Evolutionary conservation across 2,797 vertebrate genomes (phyloP).

Genomic region (Sphenopsis melanotis): DNA sequence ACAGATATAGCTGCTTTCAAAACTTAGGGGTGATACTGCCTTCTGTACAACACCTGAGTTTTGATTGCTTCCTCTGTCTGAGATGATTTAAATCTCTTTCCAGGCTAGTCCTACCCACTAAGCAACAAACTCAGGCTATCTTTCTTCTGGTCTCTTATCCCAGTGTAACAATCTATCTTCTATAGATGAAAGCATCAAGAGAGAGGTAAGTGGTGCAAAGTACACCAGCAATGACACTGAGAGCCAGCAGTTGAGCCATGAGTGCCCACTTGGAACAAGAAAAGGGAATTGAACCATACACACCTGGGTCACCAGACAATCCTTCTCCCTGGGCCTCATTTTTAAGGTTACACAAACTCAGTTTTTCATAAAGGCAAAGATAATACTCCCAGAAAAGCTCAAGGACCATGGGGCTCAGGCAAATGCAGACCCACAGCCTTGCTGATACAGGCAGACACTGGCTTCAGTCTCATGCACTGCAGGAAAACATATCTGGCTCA

Average conservation of each 20-base stretch:
- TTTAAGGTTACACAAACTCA: background rate
- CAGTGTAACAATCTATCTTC: background rate
- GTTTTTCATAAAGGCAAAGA: background rate
- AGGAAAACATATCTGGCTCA: background rate
- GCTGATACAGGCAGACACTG: background rate
- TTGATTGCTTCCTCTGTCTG: background rate
- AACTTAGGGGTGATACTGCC: background rate
- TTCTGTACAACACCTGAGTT: background rate
- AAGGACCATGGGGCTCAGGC: background rate
- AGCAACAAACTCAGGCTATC: background rate
- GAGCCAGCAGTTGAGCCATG: background rate
- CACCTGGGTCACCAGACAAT: background rate
- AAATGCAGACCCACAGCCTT: background rate
- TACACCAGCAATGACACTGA: background rate
- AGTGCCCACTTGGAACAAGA: background rate
- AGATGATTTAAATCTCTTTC: background rate
- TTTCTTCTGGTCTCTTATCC: background rate
- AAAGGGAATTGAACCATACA: background rate
- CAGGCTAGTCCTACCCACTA: background rate
- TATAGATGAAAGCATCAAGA: background rate
- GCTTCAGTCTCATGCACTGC: background rate
- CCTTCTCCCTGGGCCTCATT: background rate
- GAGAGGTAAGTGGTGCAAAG: background rate
- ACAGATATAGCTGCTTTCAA: background rate
- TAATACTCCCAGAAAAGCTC: background rate